These are phyloP conservation scores for Bufo bufo DNA, from an alignment of 2,113 vertebrate genomes.

Conservation along the genomic window DNA sequence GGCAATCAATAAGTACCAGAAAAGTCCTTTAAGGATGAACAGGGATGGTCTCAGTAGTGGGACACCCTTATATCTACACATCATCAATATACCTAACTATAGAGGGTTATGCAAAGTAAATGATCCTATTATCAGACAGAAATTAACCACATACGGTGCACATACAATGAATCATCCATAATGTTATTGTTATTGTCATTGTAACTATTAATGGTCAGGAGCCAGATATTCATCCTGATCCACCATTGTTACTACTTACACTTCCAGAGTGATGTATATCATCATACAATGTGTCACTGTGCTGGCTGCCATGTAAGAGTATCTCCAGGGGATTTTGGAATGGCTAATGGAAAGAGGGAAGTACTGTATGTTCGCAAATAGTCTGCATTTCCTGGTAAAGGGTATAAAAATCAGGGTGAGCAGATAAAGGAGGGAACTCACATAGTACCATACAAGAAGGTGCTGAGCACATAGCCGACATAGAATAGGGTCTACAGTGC, in stretches of 20 bases:
- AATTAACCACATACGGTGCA: not conserved
- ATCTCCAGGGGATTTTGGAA: conserved; percentile 1
- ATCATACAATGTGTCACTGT: conserved; percentile 13
- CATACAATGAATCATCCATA: not conserved
- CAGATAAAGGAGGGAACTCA: not conserved
- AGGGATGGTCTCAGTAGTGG: no score
- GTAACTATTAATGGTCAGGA: not conserved
- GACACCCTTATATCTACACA: no score
- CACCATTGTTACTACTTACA: conserved; percentile 1
- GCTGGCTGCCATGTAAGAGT: not conserved
- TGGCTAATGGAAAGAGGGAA: not conserved
- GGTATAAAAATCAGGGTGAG: not conserved
- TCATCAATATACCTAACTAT: not conserved
- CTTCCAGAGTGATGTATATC: not conserved
- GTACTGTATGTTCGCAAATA: no score
- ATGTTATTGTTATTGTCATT: not conserved
- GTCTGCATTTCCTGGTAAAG: not conserved
- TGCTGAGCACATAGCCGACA: not conserved
- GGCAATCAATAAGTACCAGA: no score
- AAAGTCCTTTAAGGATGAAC: no score
- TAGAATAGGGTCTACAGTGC: not conserved
- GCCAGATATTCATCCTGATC: conserved; percentile 1
- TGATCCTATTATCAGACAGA: not conserved
- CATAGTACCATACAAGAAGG: not conserved
- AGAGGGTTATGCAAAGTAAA: not conserved